Evolutionary conservation across 1,140 invertebrate genomes (phyloP), one percentile per base, ranked within the genome.

Genomic region (Camponotus floridanus): DNA sequence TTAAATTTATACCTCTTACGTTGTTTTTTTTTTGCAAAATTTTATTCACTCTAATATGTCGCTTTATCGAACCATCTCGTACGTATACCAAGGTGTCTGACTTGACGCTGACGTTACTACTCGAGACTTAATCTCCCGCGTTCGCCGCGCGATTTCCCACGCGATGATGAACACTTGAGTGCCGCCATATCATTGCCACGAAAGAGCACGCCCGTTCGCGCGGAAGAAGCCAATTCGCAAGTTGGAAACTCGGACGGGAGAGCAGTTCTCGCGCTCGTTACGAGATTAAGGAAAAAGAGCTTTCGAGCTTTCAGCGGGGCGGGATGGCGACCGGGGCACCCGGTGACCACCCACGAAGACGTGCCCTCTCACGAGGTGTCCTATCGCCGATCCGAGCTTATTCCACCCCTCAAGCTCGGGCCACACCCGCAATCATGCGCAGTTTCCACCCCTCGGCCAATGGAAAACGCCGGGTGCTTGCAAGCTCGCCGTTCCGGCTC

Each of bases 401-500:
- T 89, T 90, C 91, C 93, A 92, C 92, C 91, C 92, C 91, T 89
- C 91, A 91, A 92, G 91, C 88, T 91, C 81, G 79, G 89, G 91
- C 90, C 91, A 93, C 94, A 94, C 94, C 94, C 92, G 92, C 88
- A 92, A 92, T 92, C 94, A 92, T 93, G 93, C 92, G 94, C 94
- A 94, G 91, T 92, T 89, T 91, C 93, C 95, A 93, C 94, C 94
- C 94, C 90, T 83, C 86, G 91, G 86, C 95, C 94, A 95, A 95
- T 95, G 91, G 48, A 90, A 87, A 86, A 87, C 88, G 86, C 91
- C 81, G 83, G 88, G 90, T 89, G 89, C 91, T 91, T 91, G 88
- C 92, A 93, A 92, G 92, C 91, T 90, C 86, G 87, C 80, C 90
- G 88, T 92, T 88, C 91, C 92, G 92, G 91, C 92, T 83, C 79